Conservation (phyloP, 2,888 invertebrate species). For the Strigamia transsilvanica region DNA sequence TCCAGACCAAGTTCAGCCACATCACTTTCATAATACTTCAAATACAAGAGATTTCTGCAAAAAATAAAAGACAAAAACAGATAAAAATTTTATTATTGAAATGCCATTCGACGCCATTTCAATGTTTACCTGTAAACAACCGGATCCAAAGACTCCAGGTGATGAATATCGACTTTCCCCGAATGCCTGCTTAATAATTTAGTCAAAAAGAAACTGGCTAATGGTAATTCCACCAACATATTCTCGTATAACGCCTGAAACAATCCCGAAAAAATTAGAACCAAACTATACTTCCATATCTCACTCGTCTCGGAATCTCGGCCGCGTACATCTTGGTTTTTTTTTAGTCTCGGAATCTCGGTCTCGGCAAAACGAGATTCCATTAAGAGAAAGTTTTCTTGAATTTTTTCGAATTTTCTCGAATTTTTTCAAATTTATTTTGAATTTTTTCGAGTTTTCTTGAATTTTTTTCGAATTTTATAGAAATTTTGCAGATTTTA, state of each 20-base stretch:
- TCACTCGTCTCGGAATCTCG: too few relatives aligned
- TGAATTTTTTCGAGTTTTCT: too few relatives aligned
- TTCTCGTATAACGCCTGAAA: conserved; percentile 90
- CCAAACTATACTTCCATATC: too few relatives aligned
- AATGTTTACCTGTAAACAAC: conserved; percentile 75
- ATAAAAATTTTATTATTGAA: not conserved
- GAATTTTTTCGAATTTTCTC: too few relatives aligned
- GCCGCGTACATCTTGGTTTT: too few relatives aligned
- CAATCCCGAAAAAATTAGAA: not conserved
- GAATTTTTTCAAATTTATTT: too few relatives aligned
- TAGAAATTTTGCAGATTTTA: too few relatives aligned
- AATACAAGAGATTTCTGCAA: conserved; percentile 78
- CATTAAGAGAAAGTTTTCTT: too few relatives aligned
- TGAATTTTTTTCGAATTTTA: too few relatives aligned
- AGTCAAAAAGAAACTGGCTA: conserved; percentile 95
- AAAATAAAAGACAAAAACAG: not conserved
- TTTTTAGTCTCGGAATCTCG: too few relatives aligned
- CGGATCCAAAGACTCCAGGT: conserved; percentile 91
- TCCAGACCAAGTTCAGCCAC: conserved; percentile 85
- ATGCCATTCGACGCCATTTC: too few relatives aligned
- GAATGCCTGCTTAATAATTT: conserved; percentile 81
- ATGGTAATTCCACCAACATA: conserved; percentile 89
- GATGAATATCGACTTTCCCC: conserved; percentile 83
- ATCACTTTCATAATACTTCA: conserved; percentile 85
- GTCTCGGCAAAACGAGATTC: too few relatives aligned